A percentile compares a stretch with the other conserved stretches of the same genome.
These are phyloP conservation scores for Lasioglossum pauxillum DNA, from an alignment of 2,888 invertebrate species.

Conservation along the genomic window DNA sequence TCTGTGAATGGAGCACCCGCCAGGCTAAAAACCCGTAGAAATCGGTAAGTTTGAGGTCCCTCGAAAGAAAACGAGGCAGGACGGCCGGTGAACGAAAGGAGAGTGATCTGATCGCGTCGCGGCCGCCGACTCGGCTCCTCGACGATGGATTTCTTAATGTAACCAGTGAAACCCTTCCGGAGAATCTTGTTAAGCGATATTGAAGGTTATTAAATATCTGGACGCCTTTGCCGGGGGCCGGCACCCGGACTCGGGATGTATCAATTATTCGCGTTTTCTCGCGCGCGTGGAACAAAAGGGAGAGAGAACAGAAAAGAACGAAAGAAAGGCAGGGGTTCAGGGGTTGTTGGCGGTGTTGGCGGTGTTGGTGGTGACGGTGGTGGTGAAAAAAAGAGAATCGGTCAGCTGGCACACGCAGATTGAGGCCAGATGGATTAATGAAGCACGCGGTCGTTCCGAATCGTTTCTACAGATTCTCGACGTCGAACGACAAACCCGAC, in stretches of 20 bases:
- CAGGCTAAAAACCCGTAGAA: not conserved
- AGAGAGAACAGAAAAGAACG: slow-evolving; percentile 5
- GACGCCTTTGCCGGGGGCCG: slow-evolving; percentile 18
- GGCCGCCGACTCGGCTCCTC: slow-evolving; percentile 53
- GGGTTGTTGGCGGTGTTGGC: not conserved
- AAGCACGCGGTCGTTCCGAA: slow-evolving; percentile 64
- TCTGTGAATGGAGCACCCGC: not conserved
- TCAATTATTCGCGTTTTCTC: slow-evolving; percentile 67
- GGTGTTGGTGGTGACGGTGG: not conserved
- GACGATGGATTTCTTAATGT: slow-evolving; percentile 80
- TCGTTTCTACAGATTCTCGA: slow-evolving; percentile 68
- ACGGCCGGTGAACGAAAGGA: slow-evolving; percentile 47
- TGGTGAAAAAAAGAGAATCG: slow-evolving; percentile 39
- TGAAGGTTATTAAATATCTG: slow-evolving; percentile 82
- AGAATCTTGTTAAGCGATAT: slow-evolving; percentile 81
- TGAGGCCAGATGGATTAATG: slow-evolving; percentile 68
- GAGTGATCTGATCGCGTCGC: slow-evolving; percentile 62
- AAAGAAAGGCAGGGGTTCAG: not conserved
- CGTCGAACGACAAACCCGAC: slow-evolving; percentile 51
- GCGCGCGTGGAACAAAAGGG: slow-evolving; percentile 11
- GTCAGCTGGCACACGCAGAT: slow-evolving; percentile 58
- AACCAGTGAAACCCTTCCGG: slow-evolving; percentile 80
- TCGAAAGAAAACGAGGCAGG: not conserved
- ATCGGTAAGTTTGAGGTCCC: not conserved
- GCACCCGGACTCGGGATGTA: slow-evolving; percentile 47